Evolutionary conservation across 2,113 vertebrate species (phyloP), one percentile per base, ranked within the genome.

Genomic region (Dipodomys spectabilis): DNA sequence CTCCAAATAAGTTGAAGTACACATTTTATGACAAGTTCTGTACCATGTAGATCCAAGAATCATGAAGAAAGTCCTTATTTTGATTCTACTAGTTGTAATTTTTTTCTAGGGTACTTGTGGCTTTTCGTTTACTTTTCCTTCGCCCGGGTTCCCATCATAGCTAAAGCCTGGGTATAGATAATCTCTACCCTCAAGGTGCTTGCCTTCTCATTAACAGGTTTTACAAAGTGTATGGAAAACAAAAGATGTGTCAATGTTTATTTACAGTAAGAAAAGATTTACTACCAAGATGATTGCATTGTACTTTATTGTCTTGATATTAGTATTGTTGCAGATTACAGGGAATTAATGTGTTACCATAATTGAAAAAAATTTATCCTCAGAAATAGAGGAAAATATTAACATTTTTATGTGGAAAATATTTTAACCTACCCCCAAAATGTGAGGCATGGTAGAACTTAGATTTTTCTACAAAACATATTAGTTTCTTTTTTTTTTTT

Each of bases 141-240:
- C 67, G 1, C 30, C n/a, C 39, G 2, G 9, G 6, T 83, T 93
- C 12, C 39, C 65, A 79, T 9, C 73, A 25, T 35, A 92, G 25
- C 53, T 57, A 18, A 57, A 67, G 28, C 53, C 35, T 69, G 3
- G 49, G 73, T 77, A 27, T 35, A 19, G 53, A 11, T 78, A 15
- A 23, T 80, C 35, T 88, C 60, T 88, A 57, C 90, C 73, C 6
- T 92, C 92, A 86, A 53, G 72, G 32, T 93, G 72, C 65, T 93
- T 91, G 19, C 5, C 16, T 83, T 91, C 73, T 93, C 19, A 53
- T 73, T 89, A 64, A 69, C 9, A 65, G 30, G 16, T 77, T 86
- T 65, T 35, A 49, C 53, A 69, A 82, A 91, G 39, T 57, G 1
- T n/a, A 10, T 57, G 9, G 25, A 13, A 86, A 88, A 53, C 35